Percentiles rank a stretch among this genome's conserved stretches.
Conservation (phyloP, 2,113 vertebrate species). For the Centropus unirufus region DNA sequence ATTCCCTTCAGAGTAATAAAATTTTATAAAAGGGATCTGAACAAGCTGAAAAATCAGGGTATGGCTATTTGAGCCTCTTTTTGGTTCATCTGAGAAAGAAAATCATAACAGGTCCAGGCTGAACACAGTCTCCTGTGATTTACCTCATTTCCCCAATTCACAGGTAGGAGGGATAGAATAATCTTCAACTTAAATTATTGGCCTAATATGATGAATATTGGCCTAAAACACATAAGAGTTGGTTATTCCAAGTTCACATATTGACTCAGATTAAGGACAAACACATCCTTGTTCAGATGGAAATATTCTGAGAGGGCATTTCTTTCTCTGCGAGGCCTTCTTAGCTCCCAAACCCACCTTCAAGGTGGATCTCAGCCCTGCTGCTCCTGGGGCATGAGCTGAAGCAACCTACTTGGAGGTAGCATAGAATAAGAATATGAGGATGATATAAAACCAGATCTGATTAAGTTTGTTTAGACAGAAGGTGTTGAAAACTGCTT, state of each 20-base stretch:
- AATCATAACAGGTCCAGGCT: neutral
- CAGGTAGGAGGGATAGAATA: neutral
- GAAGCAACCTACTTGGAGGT: neutral
- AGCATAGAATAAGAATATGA: neutral
- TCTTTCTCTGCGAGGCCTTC: neutral
- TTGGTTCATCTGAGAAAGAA: neutral
- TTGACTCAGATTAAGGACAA: neutral
- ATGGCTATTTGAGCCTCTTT: neutral
- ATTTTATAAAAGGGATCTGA: neutral
- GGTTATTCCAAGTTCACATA: neutral
- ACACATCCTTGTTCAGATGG: neutral
- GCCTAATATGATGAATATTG: neutral
- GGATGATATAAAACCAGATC: neutral
- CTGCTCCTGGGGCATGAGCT: neutral
- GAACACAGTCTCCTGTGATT: neutral
- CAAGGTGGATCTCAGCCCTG: neutral
- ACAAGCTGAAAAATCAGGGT: neutral
- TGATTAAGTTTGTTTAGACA: neutral
- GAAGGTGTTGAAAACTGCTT: neutral
- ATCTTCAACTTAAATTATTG: neutral
- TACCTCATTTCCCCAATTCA: neutral
- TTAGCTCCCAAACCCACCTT: neutral
- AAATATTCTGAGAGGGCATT: neutral
- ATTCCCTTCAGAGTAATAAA: slow-evolving; percentile 4
- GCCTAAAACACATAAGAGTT: neutral